These are phyloP conservation scores for Sphenodon punctatus DNA, from an alignment of 2,797 vertebrate genomes.

Conservation along the genomic window DNA sequence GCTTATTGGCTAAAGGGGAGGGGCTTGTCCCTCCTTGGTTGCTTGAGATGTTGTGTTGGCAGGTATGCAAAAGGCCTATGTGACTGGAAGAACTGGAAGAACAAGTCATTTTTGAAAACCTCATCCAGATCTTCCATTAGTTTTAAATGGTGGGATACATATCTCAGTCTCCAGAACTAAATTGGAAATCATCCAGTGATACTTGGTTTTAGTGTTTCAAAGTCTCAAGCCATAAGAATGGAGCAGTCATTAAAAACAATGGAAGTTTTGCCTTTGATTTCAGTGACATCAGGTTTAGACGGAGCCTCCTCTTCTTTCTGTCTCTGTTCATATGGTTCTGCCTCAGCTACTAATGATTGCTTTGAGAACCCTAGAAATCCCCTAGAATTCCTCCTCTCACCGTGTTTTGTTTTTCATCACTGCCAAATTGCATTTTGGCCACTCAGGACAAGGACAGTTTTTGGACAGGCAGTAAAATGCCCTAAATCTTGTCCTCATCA, in stretches of 20 bases:
- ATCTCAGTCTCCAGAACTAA: background rate
- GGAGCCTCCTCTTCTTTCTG: rapidly evolving
- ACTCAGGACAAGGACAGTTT: background rate
- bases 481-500: background rate
- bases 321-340: background rate
- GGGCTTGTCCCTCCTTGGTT: too few species aligned
- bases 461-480: rapidly evolving
- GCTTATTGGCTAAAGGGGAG: too few species aligned
- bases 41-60: too few species aligned
- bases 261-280: too few species aligned
- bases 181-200: background rate
- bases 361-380: background rate
- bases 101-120: background rate
- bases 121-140: background rate
- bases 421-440: background rate
- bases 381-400: background rate
- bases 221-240: background rate
- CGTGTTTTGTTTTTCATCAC: background rate
- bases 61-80: too few species aligned
- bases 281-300: too few species aligned
- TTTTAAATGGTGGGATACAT: background rate
- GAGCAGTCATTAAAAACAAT: too few species aligned
- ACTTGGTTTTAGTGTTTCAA: background rate
- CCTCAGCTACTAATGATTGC: background rate
- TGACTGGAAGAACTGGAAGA: background rate